Conservation (phyloP, 2,113 vertebrate genomes). For the Stegostoma tigrinum region DNA sequence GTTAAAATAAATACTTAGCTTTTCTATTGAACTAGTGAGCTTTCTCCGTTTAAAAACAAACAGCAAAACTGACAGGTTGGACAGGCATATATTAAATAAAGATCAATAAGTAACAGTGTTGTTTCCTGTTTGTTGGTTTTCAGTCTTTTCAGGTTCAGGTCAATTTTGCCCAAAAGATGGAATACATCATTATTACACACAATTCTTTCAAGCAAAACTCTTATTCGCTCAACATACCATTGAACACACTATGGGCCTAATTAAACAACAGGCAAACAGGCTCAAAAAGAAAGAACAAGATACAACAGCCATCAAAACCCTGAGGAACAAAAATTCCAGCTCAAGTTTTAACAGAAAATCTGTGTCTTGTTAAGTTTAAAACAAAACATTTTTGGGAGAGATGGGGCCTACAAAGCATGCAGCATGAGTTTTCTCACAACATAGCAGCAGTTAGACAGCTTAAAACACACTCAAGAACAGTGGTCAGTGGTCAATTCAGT, state of each 20-base stretch:
- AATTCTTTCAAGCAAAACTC: neutral
- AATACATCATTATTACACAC: neutral
- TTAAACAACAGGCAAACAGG: neutral
- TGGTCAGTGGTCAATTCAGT: neutral
- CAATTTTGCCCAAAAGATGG: neutral
- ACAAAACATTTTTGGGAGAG: too few species aligned
- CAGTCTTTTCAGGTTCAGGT: neutral
- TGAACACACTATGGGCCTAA: neutral
- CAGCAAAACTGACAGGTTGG: neutral
- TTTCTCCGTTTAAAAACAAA: neutral
- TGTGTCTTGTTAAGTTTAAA: neutral
- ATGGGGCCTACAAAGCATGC: neutral
- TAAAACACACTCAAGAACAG: neutral
- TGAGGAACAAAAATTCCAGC: neutral
- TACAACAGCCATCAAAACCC: neutral
- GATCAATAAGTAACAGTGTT: too few species aligned
- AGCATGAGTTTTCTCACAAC: neutral
- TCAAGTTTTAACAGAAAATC: too few species aligned
- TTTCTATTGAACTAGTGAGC: neutral
- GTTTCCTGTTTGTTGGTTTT: neutral
- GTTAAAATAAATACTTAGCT: neutral
- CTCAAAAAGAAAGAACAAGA: neutral
- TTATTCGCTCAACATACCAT: neutral
- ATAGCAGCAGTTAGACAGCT: neutral
- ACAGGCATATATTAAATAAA: neutral